Evolutionary conservation across 1,140 invertebrate species (phyloP).

Genomic region (Plectus sambesii): DNA sequence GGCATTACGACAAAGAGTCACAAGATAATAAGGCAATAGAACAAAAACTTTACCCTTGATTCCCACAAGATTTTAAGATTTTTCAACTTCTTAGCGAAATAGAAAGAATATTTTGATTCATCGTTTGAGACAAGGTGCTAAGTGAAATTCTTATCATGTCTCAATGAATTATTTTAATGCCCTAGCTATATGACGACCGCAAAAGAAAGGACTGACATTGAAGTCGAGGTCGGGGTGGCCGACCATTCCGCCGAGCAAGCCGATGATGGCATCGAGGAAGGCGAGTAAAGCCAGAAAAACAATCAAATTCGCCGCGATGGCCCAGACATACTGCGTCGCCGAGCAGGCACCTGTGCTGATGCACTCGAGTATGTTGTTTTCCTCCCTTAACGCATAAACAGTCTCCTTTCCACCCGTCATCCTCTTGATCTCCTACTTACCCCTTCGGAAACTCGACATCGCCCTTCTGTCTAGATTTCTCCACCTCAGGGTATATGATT

Average conservation of each 20-base stretch:
- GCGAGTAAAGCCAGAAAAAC: constrained; percentile 73
- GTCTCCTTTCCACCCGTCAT: no score
- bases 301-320: constrained; percentile 79
- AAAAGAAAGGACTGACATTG: constrained; percentile 18
- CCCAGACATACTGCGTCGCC: constrained; percentile 64
- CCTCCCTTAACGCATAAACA: no score
- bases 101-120: no score
- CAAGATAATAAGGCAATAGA: no score
- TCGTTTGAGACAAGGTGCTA: no score
- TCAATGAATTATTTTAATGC: background rate
- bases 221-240: constrained; percentile 48
- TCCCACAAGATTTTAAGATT: no score
- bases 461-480: constrained; percentile 49
- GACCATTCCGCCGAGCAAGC: constrained; percentile 65
- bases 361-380: no score
- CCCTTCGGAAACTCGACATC: constrained; percentile 31
- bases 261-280: constrained; percentile 65
- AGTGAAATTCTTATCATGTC: constrained; percentile 1
- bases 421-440: no score
- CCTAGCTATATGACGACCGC: background rate
- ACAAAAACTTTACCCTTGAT: no score
- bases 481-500: constrained; percentile 76
- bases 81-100: no score
- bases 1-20: no score
- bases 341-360: no score